Base-by-base conservation (phyloP, 2,797 vertebrate genomes). In the Ceyx erithaca region DNA sequence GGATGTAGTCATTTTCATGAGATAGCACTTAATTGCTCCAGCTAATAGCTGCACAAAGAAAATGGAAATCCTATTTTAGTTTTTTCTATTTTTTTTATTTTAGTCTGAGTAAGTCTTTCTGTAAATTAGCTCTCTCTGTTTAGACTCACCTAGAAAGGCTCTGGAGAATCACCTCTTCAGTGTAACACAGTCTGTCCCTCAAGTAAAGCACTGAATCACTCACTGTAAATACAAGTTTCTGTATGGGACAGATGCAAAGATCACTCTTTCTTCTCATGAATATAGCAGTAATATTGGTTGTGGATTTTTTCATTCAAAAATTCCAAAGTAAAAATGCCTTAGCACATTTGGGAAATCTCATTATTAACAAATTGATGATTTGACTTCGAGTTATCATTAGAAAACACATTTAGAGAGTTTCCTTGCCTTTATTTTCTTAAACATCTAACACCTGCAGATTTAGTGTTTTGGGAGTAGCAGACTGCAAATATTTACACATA, bases 391-490 rank as follows among this genome's bases (percentile, higher is more conserved):
- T 10, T 40, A 14, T 31, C 10, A 5, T 58, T 67, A 31, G 10
- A 80, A 72, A 87, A 20, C 10, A 71, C 52, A 15, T 71, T 75
- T 18, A 54, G 6, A 62, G 10, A 55, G 4, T 49, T 55, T 51
- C 9, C 17, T 55, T 68, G 26, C 4, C 14, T 69, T 69, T 69
- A 31, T 59, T n/a, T 35, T 30, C 9, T 58, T 81, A 43, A 75
- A 66, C 12, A 52, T 3, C 4, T 67, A 31, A 64, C 21, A 68
- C 8, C 23, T 40, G 6, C 9, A 63, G 49, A 57, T 54, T 59
- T 40, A 35, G 10, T 30, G 2, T 31, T 80, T 72, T 0, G 0
- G 10, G 30, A 45, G 40, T 80, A 41, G 22, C n/a, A 75, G 22
- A 35, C 2, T 73, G 46, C 10, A 81, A 69, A 73, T 63, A 3